Evolutionary conservation across 1,140 invertebrate species (phyloP), one percentile per base, ranked within the genome.

Genomic region (Melitaea cinxia): DNA sequence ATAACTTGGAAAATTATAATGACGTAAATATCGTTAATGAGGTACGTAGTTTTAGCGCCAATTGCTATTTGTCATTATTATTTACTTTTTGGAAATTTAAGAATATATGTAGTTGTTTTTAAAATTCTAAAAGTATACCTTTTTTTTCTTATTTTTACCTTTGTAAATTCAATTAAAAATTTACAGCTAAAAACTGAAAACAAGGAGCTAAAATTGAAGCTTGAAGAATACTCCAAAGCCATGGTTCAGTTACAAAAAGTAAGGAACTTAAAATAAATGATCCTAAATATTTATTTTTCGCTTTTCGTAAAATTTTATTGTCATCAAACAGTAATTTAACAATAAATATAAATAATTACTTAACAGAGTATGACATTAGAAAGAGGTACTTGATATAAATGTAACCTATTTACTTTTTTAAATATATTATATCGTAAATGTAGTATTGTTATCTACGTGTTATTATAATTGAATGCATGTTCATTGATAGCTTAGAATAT

Each of bases 401-500:
- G n/a, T 33, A 23, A 49, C 9, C 1, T 14, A 50, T n/a, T 9
- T 5, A 23, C 4, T 50, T 47, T n/a, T n/a, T n/a, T n/a, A n/a
- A n/a, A n/a, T n/a, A n/a, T n/a, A n/a, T n/a, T n/a, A n/a, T n/a
- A n/a, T n/a, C n/a, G n/a, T 24, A 14, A 12, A 6, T 10, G 12
- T 50, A 24, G 1, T 50, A n/a, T 7, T 0, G 24, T n/a, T 1
- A 42, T 39, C 15, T 21, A 6, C 26, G 17, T 56, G 9, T 57
- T 28, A 49, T 12, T 45, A 35, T 42, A 56, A 30, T 10, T 52
- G 82, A 77, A 78, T 71, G 73, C 76, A 84, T 87, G 59, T 75
- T 68, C 77, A 88, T 85, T 90, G 85, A 89, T 78, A 77, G 77
- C 88, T 37, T 84, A 89, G 88, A 71, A 78, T 65, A 85, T 90